Base-by-base conservation (phyloP, 2,888 invertebrate species). In the Brachyptera risi region DNA sequence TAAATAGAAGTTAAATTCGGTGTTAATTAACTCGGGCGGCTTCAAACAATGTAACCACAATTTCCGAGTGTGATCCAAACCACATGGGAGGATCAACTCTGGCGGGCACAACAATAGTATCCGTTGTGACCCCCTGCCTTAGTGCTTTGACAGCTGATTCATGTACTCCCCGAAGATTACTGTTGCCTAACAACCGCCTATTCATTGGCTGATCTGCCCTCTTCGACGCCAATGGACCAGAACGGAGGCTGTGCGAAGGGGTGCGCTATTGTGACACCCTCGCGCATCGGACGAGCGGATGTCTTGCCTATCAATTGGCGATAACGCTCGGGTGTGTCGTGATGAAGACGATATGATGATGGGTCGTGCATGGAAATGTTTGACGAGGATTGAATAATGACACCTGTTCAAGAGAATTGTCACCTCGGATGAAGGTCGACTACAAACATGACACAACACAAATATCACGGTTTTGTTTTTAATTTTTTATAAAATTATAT, bases 61-160 rank as follows among this genome's bases (percentile, higher is more conserved):
- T 42, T 42, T 17, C 2, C 42, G 2, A 38, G 42, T 42, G 42
- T 42, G 42, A 42, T 17, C n/a, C 42, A 2, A 17, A 9, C 42
- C 42, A 42, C 42, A 42, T 42, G 42, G 42, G 42, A 42, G 42
- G 17, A 42, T 7, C 21, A 42, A 42, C 42, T 15, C 11, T 42
- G 19, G 42, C 15, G 7, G 42, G 7, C 9, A 2, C 21, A 42
- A 42, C 42, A 42, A 42, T 42, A 21, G 15, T 42, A 42, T 42
- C 42, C 21, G 19, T n/a, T 42, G 42, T 42, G 42, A 42, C 42
- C 42, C 42, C 42, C 42, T 42, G 42, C 15, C 42, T 42, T 21
- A 42, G 19, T 42, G 42, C 42, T 42, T 2, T 42, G 42, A 42
- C 42, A 42, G 15, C 21, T 42, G 42, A 42, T 42, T 42, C 42